Percentiles rank a stretch among this genome's conserved stretches.
Conservation (phyloP, 1,140 invertebrate species). For the Cryptotermes secundus region DNA sequence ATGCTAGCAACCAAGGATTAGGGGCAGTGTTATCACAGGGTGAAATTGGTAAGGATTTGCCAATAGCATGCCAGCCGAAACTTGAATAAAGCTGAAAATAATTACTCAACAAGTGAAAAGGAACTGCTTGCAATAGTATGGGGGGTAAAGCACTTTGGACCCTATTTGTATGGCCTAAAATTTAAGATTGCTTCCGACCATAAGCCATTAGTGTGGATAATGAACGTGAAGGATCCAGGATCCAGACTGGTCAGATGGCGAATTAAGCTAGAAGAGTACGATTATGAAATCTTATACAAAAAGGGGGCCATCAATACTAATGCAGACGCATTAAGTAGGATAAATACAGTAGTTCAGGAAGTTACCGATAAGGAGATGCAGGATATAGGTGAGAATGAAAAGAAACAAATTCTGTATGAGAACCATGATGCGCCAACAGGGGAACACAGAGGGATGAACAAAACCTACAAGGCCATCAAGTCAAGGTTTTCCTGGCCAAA, state of each 20-base stretch:
- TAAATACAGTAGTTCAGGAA: background rate
- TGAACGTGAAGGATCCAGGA: constrained; percentile 41
- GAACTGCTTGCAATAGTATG: constrained; percentile 37
- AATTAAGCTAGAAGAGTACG: constrained; percentile 43
- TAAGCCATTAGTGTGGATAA: constrained; percentile 44
- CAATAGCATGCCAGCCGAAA: constrained; percentile 35
- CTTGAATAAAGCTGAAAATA: constrained; percentile 37
- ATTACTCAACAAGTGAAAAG: constrained; percentile 41
- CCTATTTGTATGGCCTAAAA: constrained; percentile 43
- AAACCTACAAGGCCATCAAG: background rate
- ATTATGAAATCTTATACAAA: constrained; percentile 42
- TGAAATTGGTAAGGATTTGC: constrained; percentile 21
- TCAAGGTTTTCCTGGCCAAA: background rate
- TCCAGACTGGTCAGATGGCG: constrained; percentile 43
- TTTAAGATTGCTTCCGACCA: constrained; percentile 48
- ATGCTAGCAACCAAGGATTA: constrained; percentile 37
- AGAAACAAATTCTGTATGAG: background rate
- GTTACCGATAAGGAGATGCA: too few species aligned
- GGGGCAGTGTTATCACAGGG: constrained; percentile 38
- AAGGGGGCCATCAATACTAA: background rate
- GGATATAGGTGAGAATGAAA: background rate
- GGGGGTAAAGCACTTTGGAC: constrained; percentile 42
- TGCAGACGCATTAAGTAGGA: constrained; percentile 27
- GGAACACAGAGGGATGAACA: background rate
- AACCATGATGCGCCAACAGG: background rate